Evolutionary conservation across 2,888 invertebrate genomes (phyloP), one percentile per base, ranked within the genome.

Genomic region (Agonum fuliginosum): DNA sequence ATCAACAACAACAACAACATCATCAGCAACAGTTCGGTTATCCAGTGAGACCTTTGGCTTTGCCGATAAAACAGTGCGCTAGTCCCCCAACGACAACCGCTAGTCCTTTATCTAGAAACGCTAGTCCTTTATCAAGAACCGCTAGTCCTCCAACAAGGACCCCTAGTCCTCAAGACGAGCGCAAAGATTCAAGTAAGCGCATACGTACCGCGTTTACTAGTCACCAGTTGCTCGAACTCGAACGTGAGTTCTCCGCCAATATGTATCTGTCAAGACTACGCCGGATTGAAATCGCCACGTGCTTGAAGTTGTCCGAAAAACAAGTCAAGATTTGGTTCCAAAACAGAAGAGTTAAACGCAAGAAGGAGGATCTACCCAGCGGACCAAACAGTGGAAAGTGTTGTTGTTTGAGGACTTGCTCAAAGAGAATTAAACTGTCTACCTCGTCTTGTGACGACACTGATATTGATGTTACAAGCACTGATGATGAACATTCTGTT

Each of bases 301-400:
- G 94, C 80, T 87, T 97, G 78, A 91, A 94, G 69, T 87, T 98
- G 0, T 96, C 96, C 0, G 98, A 98, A 86, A 98, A 97, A 84
- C 97, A 97, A 88, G 97, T 97, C 80, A 97, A 95, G 86, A 95
- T 95, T 81, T 96, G 97, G 97, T 97, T 97, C 87, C 96, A 97
- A 86, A 97, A 97, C 86, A 91, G 97, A 3, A 90, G 97, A 1
- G 97, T 97, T 0, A 97, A 97, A 86, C 91, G 95, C 87, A 97
- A 97, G 90, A 97, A 97, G 83, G 96, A 96, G 81, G 94, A 94
- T 83, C 87, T 91, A 4, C 93, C 93, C 4, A 81, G 80, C 14
- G 69, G 46, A 24, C 51, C 79, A 8, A 27, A 80, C 12, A 78
- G 79, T 20, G 54, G 78, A 12, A 89, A 89, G 80, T 90, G 90